Percentiles rank a stretch among this genome's conserved stretches.
These are phyloP conservation scores for Orthosia gracilis DNA, from an alignment of 2,888 invertebrate genomes.

Conservation along the genomic window DNA sequence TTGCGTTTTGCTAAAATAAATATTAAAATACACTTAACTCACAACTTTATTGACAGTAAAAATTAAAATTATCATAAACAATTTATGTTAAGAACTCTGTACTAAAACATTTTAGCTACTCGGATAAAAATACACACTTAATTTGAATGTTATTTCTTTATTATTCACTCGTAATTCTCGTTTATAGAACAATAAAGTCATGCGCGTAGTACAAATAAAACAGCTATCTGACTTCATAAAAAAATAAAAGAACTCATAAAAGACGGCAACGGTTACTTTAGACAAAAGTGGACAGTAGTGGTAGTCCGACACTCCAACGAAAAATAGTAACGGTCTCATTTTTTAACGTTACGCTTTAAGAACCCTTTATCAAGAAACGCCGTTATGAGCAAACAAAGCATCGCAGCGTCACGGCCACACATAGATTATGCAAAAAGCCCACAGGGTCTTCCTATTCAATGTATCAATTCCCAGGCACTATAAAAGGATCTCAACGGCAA, in stretches of 20 bases:
- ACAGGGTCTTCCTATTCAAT: constrained; percentile 88
- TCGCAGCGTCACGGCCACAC: constrained; percentile 74
- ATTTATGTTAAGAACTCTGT: constrained; percentile 53
- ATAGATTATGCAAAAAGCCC: constrained; percentile 90
- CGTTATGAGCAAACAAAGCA: constrained; percentile 85
- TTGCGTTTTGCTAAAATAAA: constrained; percentile 34
- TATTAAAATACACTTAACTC: constrained; percentile 40
- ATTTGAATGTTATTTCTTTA: constrained; percentile 66
- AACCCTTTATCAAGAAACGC: constrained; percentile 85
- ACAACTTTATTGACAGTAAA: constrained; percentile 58
- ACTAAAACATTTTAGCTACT: constrained; percentile 53
- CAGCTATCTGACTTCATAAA: constrained; percentile 72
- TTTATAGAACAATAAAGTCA: constrained; percentile 69
- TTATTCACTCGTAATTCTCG: constrained; percentile 65
- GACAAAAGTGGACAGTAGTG: constrained; percentile 83
- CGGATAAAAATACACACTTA: constrained; percentile 55
- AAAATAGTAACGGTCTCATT: constrained; percentile 86
- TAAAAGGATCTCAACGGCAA: constrained; percentile 87
- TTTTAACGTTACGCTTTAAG: constrained; percentile 83
- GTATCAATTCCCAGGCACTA: constrained; percentile 89
- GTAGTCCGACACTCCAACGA: constrained; percentile 78
- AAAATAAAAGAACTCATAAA: constrained; percentile 58
- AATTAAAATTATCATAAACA: constrained; percentile 60
- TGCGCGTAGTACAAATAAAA: constrained; percentile 73
- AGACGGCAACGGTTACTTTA: constrained; percentile 65